phyloP scores from a whole-genome alignment of 2,113 vertebrate genomes.

The Pelmatolapia mariae region DNA sequence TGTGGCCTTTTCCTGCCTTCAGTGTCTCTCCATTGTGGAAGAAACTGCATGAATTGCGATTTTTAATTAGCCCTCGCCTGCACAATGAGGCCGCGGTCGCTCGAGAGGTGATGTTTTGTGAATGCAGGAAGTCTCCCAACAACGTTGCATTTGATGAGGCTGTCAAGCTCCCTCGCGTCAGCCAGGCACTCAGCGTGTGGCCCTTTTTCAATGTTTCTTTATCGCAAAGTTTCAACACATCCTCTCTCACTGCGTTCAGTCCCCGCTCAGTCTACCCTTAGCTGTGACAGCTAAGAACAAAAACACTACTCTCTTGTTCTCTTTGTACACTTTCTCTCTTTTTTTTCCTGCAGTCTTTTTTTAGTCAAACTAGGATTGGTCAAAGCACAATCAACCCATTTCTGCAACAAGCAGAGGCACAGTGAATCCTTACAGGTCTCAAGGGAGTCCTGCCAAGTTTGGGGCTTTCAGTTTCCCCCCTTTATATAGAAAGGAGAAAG shows the following conservation, averaged over 20 bases:
- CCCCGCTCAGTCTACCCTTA: conserved; percentile 21
- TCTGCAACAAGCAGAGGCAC: conserved; percentile 35
- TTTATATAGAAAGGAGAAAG: conserved; percentile 23
- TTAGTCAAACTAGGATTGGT: conserved; percentile 38
- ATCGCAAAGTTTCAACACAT: conserved; percentile 59
- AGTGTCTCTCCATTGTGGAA: neutral
- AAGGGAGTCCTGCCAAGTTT: conserved; percentile 50
- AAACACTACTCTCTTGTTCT: conserved; percentile 58
- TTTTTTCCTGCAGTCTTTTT: neutral
- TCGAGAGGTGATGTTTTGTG: conserved; percentile 34
- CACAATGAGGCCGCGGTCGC: conserved; percentile 25
- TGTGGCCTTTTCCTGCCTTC: conserved; percentile 14
- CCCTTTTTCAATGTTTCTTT: conserved; percentile 47
- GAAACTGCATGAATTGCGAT: conserved; percentile 5
- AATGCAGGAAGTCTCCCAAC: conserved; percentile 46
- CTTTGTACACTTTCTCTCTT: conserved; percentile 32
- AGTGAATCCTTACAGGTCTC: conserved; percentile 41
- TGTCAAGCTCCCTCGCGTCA: conserved; percentile 48
- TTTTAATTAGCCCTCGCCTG: conserved; percentile 31
- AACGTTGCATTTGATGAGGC: conserved; percentile 46
- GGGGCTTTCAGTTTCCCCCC: conserved; percentile 26
- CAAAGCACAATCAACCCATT: conserved; percentile 59
- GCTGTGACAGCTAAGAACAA: conserved; percentile 36
- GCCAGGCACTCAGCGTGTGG: conserved; percentile 63
- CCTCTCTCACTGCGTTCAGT: conserved; percentile 22